Base-by-base conservation (phyloP, 1,140 invertebrate species). In the Babylonia areolata region DNA sequence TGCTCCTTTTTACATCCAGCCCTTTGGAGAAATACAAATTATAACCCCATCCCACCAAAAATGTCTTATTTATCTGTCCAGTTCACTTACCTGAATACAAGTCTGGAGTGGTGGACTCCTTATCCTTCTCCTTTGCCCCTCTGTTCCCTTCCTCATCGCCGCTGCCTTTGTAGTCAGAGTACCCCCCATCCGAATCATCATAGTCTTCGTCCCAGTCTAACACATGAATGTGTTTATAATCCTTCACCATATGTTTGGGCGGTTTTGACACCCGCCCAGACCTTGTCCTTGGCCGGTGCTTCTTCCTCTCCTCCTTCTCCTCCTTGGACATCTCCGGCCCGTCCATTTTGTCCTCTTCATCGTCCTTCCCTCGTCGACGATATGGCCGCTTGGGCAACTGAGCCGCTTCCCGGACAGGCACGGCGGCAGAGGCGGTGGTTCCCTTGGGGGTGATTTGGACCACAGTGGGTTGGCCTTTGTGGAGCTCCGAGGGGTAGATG, bases 181-280 rank as follows among this genome's bases (percentile, higher is more conserved):
- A 96, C n/a, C 96, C 96, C 54, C 95, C 96, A 91, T 96, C 96
- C 11, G 95, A 96, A 88, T 96, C 95, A 92, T 96, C 96, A 87
- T 95, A 92, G 28, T 96, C 95, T 87, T 96, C 95, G 89, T 95
- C 94, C 86, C 96, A 95, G 87, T 96, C 96, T 31, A 96, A 91
- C 87, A 95, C 95, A 90, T 96, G 95, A 81, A 96, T 94, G 78
- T 96, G 95, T 90, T 96, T 96, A 88, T 96, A 96, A 91, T 96
- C 96, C 85, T 96, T 95, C 3, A 96, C 95, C 95, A 96, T 96
- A 88, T 96, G 96, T 51, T 95, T 94, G 0, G 96, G 96, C 1
- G 96, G 96, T 86, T 96, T 95, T 1, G 96, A 96, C 28, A 96
- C 93, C 69, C 96, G 93, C 0, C 96, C 96, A 28, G 95, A 96